Base-by-base conservation (phyloP, 2,797 vertebrate genomes). In the Denticeps clupeoides region DNA sequence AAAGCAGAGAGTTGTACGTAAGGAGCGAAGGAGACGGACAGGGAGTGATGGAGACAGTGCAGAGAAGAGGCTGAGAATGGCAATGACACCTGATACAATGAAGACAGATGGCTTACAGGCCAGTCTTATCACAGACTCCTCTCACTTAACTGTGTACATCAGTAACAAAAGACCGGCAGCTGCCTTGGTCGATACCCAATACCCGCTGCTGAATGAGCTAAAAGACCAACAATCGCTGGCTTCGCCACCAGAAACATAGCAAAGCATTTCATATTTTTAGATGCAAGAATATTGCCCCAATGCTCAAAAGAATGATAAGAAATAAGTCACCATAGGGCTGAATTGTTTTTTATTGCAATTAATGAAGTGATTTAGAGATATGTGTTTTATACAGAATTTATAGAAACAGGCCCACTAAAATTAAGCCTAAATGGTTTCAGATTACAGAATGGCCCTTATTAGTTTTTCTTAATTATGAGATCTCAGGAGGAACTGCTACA, bases 81-180 rank as follows among this genome's bases (percentile, higher is more conserved):
- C 18, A 8, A 65, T 67, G 65, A 71, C 63, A 58, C 47, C 42
- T 46, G 58, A 66, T 63, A 59, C 59, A 62, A 51, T 56, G 25
- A 57, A 66, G 64, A 64, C 26, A 21, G 47, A 58, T 58, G 46
- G 43, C 27, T 45, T 38, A 50, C 49, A 58, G 42, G 29, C 28
- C 5, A 11, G 41, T 40, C 24, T 26, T 28, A 55, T 52, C 53
- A 59, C 32, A 35, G 52, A 35, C 52, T 55, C 48, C 49, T 55
- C 40, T 24, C 55, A 33, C 16, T 4, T 58, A 58, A 58, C 51
- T 25, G 51, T 52, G 45, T 55, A 49, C 55, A 60, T 58, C 55
- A 25, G 55, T 40, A 28, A 53, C 33, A 63, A 53, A 45, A 32
- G 11, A 32, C 33, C 33, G 19, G 9, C 33, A 26, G 47, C 16